Evolutionary conservation across 2,113 vertebrate species (phyloP), one percentile per base, ranked within the genome.

Genomic region (Hypomesus transpacificus): DNA sequence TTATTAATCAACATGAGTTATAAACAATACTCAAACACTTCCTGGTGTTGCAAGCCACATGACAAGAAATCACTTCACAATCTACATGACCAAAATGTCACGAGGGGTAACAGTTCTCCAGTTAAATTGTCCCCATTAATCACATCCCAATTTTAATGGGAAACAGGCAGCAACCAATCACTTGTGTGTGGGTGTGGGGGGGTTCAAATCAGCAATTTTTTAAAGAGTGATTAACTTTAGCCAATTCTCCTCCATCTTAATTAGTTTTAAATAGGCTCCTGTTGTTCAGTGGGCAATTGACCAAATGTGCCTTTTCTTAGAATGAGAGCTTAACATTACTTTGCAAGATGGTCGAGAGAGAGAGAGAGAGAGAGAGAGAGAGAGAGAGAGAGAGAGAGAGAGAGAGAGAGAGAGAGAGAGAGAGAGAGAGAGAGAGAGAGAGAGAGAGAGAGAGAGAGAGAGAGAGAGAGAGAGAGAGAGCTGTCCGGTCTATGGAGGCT

Each of bases 1-100:
- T 56, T 75, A 80, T 83, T 53, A 82, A 79, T 82, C 71, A 75
- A 74, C 75, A 60, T 83, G 68, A 78, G 66, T 73, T 34, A 78
- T 79, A 81, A 83, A 79, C 62, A 80, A 75, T 62, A 76, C 72
- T 64, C 78, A 50, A 84, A 64, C 65, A 56, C 54, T 75, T 82
- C 73, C 66, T 78, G 64, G 74, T 68, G 70, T 51, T 6, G 4
- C 50, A 26, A 56, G 39, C 31, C 9, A 28, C 26, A 39, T 54
- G 79, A 74, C 75, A 74, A 70, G 69, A 82, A 83, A 76, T 73
- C 61, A 76, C 75, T 85, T 71, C 60, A 52, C 16, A 69, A 53
- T 71, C 53, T 22, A 75, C 70, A 75, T 71, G 72, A 57, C 59
- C 74, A 63, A 57, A 83, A 80, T 84, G 74, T 76, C 83, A 80